Conservation (phyloP, 2,888 invertebrate genomes). For the Nomada ruficornis region DNA sequence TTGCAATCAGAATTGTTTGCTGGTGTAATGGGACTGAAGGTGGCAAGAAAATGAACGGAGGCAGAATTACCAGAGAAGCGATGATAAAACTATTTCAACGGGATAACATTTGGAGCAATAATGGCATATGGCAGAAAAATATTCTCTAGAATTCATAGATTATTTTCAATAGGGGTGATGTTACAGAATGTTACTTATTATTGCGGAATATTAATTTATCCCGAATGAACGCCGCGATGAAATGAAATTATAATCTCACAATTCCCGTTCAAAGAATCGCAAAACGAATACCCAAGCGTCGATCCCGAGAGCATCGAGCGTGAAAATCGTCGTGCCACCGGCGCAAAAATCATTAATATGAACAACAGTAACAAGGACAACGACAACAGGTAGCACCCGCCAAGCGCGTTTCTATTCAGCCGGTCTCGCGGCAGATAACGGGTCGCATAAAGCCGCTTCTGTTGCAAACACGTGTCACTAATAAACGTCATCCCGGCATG, state of each 20-base stretch:
- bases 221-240: too few relatives aligned
- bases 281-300: background rate
- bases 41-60: background rate
- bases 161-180: background rate
- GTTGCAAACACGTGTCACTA: conserved; percentile 71
- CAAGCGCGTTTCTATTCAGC: conserved; percentile 32
- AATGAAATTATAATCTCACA: too few relatives aligned
- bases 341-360: conserved; percentile 36
- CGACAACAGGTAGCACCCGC: conserved; percentile 52
- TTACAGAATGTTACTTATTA: background rate
- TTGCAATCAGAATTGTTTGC: conserved; percentile 21
- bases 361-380: background rate
- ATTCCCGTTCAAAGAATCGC: too few relatives aligned
- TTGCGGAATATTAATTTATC: too few relatives aligned
- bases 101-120: too few relatives aligned
- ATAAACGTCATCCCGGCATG: conserved; percentile 73
- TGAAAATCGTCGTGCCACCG: background rate
- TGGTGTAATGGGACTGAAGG: background rate
- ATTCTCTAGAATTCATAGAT: too few relatives aligned
- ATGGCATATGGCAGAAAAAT: too few relatives aligned
- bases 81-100: too few relatives aligned
- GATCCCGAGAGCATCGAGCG: background rate
- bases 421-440: conserved; percentile 55
- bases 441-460: conserved; percentile 65
- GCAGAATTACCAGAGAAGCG: background rate